Percentiles rank a stretch among this genome's conserved stretches.
Evolutionary conservation across 2,888 invertebrate species (phyloP).

Genomic region (Trichogramma dendrolimi): DNA sequence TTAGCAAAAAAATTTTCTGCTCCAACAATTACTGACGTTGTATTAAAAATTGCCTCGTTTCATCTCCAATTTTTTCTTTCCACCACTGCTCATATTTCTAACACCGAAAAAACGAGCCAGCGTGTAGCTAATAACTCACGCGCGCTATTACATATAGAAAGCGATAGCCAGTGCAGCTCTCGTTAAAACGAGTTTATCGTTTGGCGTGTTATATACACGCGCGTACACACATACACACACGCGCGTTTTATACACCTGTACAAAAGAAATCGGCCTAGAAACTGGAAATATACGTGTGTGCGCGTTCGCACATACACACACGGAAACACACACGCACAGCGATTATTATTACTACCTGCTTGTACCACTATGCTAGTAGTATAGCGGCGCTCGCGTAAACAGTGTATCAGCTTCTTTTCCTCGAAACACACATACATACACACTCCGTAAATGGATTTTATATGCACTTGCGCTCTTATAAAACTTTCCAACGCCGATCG

Average conservation of each 20-base stretch:
- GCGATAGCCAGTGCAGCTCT: conserved; percentile 14
- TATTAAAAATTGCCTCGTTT: no score
- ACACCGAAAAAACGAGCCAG: no score
- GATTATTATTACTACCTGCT: background rate
- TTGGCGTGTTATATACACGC: background rate
- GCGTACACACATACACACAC: background rate
- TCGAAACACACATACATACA: no score
- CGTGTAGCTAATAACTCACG: background rate
- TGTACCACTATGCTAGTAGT: background rate
- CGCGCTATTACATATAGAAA: conserved; percentile 9
- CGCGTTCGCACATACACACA: background rate
- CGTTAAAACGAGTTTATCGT: conserved; percentile 21
- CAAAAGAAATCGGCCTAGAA: conserved; percentile 29
- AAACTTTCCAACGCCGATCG: no score
- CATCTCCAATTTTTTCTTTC: no score
- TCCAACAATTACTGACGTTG: no score
- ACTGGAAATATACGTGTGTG: conserved; percentile 6
- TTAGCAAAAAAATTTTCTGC: no score
- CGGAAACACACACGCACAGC: background rate
- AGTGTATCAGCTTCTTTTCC: no score
- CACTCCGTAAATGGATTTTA: no score
- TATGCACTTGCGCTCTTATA: no score
- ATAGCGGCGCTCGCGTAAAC: background rate
- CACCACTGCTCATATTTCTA: no score
- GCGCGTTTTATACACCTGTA: background rate